These are phyloP conservation scores for Pteria penguin DNA, from an alignment of 2,888 invertebrate species.

Conservation along the genomic window DNA sequence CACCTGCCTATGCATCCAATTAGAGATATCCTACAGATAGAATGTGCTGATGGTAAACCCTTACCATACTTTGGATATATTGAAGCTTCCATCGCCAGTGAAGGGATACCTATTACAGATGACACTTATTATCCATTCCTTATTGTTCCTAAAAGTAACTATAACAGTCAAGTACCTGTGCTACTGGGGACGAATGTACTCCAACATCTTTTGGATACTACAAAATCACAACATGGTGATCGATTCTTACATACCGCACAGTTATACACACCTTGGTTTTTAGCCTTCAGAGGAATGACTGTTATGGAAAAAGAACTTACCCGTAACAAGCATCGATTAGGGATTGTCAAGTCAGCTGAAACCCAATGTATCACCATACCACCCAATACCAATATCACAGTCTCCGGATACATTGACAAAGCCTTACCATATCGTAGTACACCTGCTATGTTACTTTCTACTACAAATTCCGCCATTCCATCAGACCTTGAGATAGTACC, in stretches of 20 bases:
- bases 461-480: neutral
- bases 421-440: conserved; percentile 31
- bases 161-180: conserved; percentile 29
- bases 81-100: neutral
- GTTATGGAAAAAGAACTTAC: conserved; percentile 24
- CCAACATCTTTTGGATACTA: conserved; percentile 16
- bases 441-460: conserved; percentile 38
- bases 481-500: conserved; percentile 16
- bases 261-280: conserved; percentile 39
- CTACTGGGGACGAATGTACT: conserved; percentile 48
- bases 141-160: conserved; percentile 25
- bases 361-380: conserved; percentile 18
- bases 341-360: conserved; percentile 34
- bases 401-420: conserved; percentile 35
- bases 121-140: neutral
- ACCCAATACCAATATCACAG: conserved; percentile 30
- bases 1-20: neutral
- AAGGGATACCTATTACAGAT: neutral
- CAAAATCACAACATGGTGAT: conserved; percentile 35
- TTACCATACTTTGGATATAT: conserved; percentile 14
- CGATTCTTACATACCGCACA: conserved; percentile 38
- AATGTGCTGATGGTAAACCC: conserved; percentile 9
- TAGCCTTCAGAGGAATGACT: conserved; percentile 28
- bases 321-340: conserved; percentile 30
- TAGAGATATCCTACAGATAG: neutral